Evolutionary conservation across 1,140 invertebrate species (phyloP).

Genomic region (Microplitis mediator): DNA sequence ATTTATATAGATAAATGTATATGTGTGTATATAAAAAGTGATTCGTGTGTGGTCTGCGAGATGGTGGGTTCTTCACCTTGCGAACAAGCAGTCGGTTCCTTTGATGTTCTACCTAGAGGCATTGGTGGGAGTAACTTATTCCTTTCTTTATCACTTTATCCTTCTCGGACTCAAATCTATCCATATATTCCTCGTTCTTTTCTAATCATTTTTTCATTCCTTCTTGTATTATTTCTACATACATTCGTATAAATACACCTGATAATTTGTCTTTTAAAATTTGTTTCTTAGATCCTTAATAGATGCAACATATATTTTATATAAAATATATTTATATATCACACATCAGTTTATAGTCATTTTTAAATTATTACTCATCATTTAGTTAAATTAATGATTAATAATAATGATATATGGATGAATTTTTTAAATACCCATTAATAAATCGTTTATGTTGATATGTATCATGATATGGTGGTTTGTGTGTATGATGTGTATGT

Average conservation of each 20-base stretch:
- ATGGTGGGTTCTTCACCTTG: constrained; percentile 63
- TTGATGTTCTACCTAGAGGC: constrained; percentile 58
- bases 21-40: constrained; percentile 59
- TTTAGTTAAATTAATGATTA: no score
- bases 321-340: neutral
- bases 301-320: no score
- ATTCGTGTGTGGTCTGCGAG: constrained; percentile 62
- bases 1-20: constrained; percentile 31
- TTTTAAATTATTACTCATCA: no score
- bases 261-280: neutral
- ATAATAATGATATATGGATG: no score
- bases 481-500: no score
- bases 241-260: neutral
- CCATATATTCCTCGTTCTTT: neutral
- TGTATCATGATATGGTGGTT: no score
- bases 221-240: neutral
- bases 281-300: neutral
- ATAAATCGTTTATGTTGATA: no score
- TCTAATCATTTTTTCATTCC: constrained; percentile 6
- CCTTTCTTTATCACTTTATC: constrained; percentile 24
- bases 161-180: neutral
- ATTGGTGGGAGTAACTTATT: constrained; percentile 45
- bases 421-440: no score
- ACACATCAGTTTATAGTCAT: no score
- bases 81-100: constrained; percentile 61